Conservation (phyloP, 2,797 vertebrate species). For the Rhinoraja longicauda region DNA sequence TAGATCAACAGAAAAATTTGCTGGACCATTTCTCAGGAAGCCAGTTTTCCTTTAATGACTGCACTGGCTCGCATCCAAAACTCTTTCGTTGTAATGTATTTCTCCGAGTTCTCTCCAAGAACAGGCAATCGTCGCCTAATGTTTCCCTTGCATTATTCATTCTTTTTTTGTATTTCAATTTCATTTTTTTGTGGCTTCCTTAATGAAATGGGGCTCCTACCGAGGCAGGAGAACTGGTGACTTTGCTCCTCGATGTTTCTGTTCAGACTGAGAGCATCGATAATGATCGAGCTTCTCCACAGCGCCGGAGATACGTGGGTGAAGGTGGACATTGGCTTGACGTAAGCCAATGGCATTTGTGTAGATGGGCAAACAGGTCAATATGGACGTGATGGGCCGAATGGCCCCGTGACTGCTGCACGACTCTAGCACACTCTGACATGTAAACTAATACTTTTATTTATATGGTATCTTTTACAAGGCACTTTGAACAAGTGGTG, state of each 20-base stretch:
- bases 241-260: background rate
- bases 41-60: background rate
- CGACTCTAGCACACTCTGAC: too few relatives aligned
- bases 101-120: background rate
- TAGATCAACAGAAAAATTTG: background rate
- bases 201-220: background rate
- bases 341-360: too few relatives aligned
- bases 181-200: constrained; percentile 5
- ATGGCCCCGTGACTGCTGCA: too few relatives aligned
- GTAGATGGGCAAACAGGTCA: too few relatives aligned
- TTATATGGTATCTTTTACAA: too few relatives aligned
- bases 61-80: background rate
- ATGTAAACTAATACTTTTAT: too few relatives aligned
- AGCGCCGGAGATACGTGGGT: too few relatives aligned
- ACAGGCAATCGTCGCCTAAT: background rate
- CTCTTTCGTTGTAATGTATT: background rate
- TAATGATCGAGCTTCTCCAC: background rate
- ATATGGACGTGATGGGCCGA: too few relatives aligned
- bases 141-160: constrained; percentile 24
- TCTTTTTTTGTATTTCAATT: background rate
- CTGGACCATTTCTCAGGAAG: background rate
- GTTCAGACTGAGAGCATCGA: too few relatives aligned
- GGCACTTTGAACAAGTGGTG: too few relatives aligned
- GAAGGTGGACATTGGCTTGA: too few relatives aligned
- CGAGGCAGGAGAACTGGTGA: background rate